Evolutionary conservation across 1,140 invertebrate species (phyloP).

Genomic region (Steinernema khuongi): DNA sequence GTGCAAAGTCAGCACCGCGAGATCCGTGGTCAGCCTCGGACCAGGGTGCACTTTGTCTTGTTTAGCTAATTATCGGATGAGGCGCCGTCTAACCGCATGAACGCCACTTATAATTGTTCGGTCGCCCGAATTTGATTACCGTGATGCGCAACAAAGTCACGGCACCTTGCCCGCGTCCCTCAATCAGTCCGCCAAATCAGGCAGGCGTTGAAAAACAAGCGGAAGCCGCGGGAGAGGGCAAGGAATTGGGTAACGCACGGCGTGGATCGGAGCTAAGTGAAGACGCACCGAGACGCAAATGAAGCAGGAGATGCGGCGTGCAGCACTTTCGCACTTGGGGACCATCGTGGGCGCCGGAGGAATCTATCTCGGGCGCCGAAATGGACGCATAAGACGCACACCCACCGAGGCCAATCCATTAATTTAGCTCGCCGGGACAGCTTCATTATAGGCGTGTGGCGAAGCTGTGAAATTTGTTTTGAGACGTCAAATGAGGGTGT

Average conservation of each 20-base stretch:
- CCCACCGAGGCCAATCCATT: slow-evolving; percentile 5
- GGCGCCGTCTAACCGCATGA: background rate
- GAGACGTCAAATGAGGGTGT: background rate
- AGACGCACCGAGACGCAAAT: too few species aligned
- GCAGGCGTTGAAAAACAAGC: too few species aligned
- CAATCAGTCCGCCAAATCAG: too few species aligned
- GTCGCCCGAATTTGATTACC: background rate
- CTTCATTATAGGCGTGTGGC: background rate
- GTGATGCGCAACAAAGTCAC: background rate
- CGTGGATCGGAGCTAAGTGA: too few species aligned
- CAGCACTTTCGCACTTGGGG: too few species aligned
- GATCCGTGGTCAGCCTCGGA: background rate
- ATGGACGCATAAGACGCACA: background rate
- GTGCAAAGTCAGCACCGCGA: slow-evolving; percentile 1
- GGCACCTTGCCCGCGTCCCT: background rate
- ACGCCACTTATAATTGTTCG: background rate
- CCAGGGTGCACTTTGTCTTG: background rate
- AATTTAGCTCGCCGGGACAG: background rate
- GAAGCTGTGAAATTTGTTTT: background rate
- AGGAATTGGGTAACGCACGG: too few species aligned
- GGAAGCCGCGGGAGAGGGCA: too few species aligned
- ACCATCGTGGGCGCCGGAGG: background rate
- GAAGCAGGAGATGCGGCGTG: too few species aligned
- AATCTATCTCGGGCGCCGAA: background rate
- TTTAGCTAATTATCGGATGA: slow-evolving; percentile 17